These are phyloP conservation scores for Drosophila ustulata DNA, from an alignment of 2,888 invertebrate genomes.

Conservation along the genomic window DNA sequence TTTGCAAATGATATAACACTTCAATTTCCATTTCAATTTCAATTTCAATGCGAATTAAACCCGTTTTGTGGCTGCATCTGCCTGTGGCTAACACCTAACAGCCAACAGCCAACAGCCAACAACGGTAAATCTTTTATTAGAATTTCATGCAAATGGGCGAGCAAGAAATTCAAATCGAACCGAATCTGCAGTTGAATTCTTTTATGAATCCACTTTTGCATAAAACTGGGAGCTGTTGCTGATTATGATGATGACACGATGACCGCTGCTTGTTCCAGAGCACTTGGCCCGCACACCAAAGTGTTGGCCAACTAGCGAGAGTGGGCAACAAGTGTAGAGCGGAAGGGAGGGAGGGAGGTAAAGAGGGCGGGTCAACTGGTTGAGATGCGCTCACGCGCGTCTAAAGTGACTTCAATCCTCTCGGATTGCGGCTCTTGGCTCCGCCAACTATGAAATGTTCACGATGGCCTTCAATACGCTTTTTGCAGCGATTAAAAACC, in stretches of 20 bases:
- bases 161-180: conserved; percentile 11
- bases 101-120: conserved; percentile 58
- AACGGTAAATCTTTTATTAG: conserved; percentile 76
- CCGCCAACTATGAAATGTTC: conserved; percentile 68
- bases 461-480: conserved; percentile 74
- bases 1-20: conserved; percentile 64
- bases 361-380: conserved; percentile 55
- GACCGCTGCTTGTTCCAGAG: conserved; percentile 44
- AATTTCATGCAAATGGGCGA: conserved; percentile 69
- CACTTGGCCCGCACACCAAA: conserved; percentile 41
- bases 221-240: conserved; percentile 13
- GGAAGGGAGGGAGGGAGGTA: background rate
- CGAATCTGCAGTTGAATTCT: conserved; percentile 42
- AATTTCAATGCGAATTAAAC: conserved; percentile 65
- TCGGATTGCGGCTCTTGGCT: conserved; percentile 42
- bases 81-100: conserved; percentile 53
- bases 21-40: conserved; percentile 46
- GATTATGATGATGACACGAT: conserved; percentile 16
- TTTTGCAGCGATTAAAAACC: conserved; percentile 75
- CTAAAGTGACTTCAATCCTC: conserved; percentile 68
- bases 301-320: conserved; percentile 54
- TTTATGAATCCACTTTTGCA: conserved; percentile 68
- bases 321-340: conserved; percentile 11
- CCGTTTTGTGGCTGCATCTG: conserved; percentile 64
- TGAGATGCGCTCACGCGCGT: conserved; percentile 74